A percentile compares a stretch with the other conserved stretches of the same genome.
These are phyloP conservation scores for Melanostoma mellinum DNA, from an alignment of 2,888 invertebrate species.

Conservation along the genomic window DNA sequence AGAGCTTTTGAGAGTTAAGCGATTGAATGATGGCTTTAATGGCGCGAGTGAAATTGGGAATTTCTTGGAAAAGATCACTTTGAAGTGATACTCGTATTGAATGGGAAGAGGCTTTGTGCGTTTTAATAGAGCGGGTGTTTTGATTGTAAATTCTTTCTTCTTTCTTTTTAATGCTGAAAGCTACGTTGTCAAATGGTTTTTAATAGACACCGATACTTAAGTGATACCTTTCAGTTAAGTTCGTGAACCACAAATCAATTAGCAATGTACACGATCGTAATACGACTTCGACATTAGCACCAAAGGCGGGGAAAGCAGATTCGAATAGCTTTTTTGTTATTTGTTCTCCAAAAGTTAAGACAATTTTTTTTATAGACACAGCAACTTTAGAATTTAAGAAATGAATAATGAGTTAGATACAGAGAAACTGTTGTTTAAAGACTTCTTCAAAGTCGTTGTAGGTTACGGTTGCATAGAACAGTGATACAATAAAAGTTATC, in stretches of 20 bases:
- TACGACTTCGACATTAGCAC: neutral
- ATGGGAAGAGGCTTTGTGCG: conserved; percentile 7
- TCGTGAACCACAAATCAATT: conserved; percentile 28
- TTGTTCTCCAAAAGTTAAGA: too few relatives aligned
- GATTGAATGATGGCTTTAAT: conserved; percentile 62
- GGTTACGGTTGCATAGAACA: too few relatives aligned
- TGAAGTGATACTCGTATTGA: conserved; percentile 9
- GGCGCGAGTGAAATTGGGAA: conserved; percentile 42
- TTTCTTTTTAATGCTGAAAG: neutral
- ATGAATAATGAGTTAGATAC: too few relatives aligned
- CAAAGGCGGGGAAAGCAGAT: too few relatives aligned
- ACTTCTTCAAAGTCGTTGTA: too few relatives aligned
- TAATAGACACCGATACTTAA: conserved; percentile 9
- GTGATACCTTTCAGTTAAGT: conserved; percentile 22
- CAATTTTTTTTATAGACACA: too few relatives aligned
- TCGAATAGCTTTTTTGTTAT: too few relatives aligned
- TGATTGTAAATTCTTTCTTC: conserved; percentile 7
- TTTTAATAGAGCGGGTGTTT: conserved; percentile 30
- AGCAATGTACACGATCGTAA: neutral
- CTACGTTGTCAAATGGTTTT: neutral
- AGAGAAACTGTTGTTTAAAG: too few relatives aligned
- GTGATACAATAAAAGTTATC: too few relatives aligned
- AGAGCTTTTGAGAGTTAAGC: conserved; percentile 49
- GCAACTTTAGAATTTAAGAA: too few relatives aligned
- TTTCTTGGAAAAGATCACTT: conserved; percentile 33